These are phyloP conservation scores for Cryptophagus acutangulus DNA, from an alignment of 2,888 invertebrate genomes.

Conservation along the genomic window DNA sequence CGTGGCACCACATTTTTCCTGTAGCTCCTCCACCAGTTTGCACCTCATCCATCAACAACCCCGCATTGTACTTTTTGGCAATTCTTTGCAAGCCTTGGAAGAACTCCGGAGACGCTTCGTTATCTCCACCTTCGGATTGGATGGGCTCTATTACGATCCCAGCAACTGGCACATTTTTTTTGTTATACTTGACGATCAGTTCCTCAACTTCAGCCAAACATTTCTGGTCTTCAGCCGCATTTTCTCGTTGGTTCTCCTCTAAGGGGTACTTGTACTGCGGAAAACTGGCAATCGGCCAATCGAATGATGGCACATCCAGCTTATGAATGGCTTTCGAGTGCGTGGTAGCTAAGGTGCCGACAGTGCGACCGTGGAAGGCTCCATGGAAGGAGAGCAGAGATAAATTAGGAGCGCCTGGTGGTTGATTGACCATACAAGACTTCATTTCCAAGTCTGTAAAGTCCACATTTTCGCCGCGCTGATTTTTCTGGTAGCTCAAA, in stretches of 20 bases:
- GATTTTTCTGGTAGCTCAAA: constrained; percentile 73
- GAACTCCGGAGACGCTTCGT: constrained; percentile 86
- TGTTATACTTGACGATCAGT: constrained; percentile 66
- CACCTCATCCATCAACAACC: constrained; percentile 91
- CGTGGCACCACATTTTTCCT: constrained; percentile 98
- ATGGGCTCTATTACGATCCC: constrained; percentile 94
- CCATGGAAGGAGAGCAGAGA: constrained; percentile 83
- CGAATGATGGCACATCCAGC: constrained; percentile 87
- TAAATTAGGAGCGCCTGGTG: constrained; percentile 81
- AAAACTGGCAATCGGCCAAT: constrained; percentile 94
- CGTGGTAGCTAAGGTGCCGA: constrained; percentile 80
- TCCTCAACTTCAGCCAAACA: constrained; percentile 67
- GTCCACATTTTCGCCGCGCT: constrained; percentile 64
- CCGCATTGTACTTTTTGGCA: constrained; percentile 70
- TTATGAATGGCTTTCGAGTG: constrained; percentile 96
- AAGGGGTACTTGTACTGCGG: constrained; percentile 91
- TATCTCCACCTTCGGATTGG: constrained; percentile 96
- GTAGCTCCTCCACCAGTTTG: constrained; percentile 97
- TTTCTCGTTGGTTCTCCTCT: constrained; percentile 71
- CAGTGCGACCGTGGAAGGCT: constrained; percentile 92
- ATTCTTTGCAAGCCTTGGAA: constrained; percentile 81
- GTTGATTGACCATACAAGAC: constrained; percentile 77
- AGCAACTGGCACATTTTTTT: constrained; percentile 73
- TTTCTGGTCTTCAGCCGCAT: constrained; percentile 75
- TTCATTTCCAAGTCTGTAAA: constrained; percentile 74